Conservation (phyloP, 2,888 invertebrate genomes). For the Lamellibrachia columna region DNA sequence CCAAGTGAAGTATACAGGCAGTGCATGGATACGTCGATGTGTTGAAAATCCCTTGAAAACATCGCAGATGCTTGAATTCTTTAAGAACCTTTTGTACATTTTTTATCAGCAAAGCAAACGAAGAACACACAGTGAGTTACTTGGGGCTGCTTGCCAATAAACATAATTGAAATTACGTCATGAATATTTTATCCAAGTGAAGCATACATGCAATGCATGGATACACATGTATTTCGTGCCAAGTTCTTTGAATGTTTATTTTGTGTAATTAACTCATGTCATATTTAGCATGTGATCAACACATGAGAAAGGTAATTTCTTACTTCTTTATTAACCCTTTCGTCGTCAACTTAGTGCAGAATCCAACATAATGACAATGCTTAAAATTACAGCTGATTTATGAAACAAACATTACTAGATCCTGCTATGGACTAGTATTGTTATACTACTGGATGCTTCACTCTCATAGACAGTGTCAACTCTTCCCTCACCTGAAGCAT, state of each 20-base stretch:
- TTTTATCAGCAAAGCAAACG: neutral
- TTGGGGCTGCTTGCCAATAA: neutral
- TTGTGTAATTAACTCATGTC: neutral
- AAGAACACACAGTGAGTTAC: neutral
- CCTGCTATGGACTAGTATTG: too few relatives aligned
- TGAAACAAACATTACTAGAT: too few relatives aligned
- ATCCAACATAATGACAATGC: too few relatives aligned
- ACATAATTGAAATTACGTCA: neutral
- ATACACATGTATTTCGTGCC: neutral
- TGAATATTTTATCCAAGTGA: neutral
- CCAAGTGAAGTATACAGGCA: neutral
- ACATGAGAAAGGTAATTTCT: neutral
- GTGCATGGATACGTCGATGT: neutral
- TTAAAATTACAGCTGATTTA: too few relatives aligned
- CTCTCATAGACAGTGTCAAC: too few relatives aligned
- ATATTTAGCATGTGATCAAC: neutral
- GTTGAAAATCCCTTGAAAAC: too few relatives aligned
- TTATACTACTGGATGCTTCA: too few relatives aligned
- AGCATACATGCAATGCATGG: neutral
- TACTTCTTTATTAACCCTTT: too few relatives aligned
- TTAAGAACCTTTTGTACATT: neutral
- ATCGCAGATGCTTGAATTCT: too few relatives aligned
- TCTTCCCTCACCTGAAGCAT: too few relatives aligned
- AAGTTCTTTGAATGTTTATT: neutral
- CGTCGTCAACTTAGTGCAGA: too few relatives aligned